Evolutionary conservation across 2,888 invertebrate species (phyloP).

Genomic region (Aquatica leii): DNA sequence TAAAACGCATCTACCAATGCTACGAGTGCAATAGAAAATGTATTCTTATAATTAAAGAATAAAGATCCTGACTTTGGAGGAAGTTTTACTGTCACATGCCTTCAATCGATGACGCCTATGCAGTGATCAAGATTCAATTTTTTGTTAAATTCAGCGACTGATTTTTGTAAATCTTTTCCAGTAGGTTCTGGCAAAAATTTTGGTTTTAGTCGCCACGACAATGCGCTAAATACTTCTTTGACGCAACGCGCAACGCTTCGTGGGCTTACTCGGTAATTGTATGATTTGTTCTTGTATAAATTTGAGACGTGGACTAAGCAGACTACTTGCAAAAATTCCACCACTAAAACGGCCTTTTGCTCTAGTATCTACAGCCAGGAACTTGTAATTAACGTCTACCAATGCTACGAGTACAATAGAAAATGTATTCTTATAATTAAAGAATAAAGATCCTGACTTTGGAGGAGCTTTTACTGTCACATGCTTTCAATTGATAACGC

Average conservation of each 20-base stretch:
- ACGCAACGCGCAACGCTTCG: not conserved
- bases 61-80: not conserved
- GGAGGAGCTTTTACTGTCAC: not conserved
- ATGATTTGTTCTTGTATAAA: not conserved
- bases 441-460: too few relatives aligned
- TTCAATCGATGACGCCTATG: not conserved
- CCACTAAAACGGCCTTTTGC: too few relatives aligned
- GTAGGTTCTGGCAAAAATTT: not conserved
- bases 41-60: too few relatives aligned
- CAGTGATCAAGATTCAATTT: not conserved
- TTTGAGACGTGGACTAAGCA: not conserved
- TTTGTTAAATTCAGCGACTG: not conserved
- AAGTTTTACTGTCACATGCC: not conserved
- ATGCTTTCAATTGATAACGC: not conserved
- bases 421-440: too few relatives aligned
- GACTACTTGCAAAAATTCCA: slow-evolving; percentile 3
- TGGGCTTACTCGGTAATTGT: slow-evolving; percentile 1
- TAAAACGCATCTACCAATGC: too few relatives aligned
- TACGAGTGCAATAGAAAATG: too few relatives aligned
- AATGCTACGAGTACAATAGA: too few relatives aligned
- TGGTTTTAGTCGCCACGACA: not conserved
- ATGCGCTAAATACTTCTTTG: not conserved
- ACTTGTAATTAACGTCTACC: too few relatives aligned
- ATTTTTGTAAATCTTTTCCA: not conserved
- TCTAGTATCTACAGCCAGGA: too few relatives aligned